Evolutionary conservation across 2,113 vertebrate genomes (phyloP).

Genomic region (Atherinomorus stipes): DNA sequence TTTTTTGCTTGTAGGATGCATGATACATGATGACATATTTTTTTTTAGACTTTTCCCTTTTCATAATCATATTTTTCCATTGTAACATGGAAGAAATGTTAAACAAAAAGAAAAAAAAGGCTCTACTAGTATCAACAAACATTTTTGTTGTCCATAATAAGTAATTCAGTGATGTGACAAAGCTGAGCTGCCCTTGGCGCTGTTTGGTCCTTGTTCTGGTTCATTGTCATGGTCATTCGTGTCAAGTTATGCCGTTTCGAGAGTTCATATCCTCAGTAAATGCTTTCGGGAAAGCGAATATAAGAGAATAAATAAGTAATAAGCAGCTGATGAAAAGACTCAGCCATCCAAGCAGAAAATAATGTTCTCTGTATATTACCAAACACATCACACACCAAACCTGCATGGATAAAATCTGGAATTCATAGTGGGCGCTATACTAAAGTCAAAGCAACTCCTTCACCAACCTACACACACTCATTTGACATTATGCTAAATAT

Average conservation of each 20-base stretch:
- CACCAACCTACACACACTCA: constrained; percentile 18
- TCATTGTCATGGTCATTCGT: constrained; percentile 39
- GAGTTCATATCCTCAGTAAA: constrained; percentile 24
- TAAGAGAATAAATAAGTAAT: constrained; percentile 33
- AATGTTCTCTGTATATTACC: constrained; percentile 40
- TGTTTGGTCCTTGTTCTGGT: constrained; percentile 20
- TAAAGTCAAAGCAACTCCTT: constrained; percentile 18
- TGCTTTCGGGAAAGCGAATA: neutral
- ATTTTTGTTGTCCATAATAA: neutral
- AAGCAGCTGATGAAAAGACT: constrained; percentile 15
- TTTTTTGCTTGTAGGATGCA: too few relatives aligned
- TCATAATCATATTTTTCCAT: neutral
- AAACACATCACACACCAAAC: constrained; percentile 28
- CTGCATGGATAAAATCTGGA: constrained; percentile 32
- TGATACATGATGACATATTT: neutral
- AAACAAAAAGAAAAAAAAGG: neutral
- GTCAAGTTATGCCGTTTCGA: constrained; percentile 14
- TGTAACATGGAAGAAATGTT: neutral
- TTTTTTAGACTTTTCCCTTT: fast-evolving
- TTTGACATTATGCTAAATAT: constrained; percentile 63
- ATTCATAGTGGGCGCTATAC: constrained; percentile 1
- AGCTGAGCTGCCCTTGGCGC: neutral
- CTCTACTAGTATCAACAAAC: neutral
- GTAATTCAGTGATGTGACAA: constrained; percentile 3
- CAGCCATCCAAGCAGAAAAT: neutral